Evolutionary conservation across 2,888 invertebrate genomes (phyloP), one percentile per base, ranked within the genome.

Genomic region (Eilema caniola): DNA sequence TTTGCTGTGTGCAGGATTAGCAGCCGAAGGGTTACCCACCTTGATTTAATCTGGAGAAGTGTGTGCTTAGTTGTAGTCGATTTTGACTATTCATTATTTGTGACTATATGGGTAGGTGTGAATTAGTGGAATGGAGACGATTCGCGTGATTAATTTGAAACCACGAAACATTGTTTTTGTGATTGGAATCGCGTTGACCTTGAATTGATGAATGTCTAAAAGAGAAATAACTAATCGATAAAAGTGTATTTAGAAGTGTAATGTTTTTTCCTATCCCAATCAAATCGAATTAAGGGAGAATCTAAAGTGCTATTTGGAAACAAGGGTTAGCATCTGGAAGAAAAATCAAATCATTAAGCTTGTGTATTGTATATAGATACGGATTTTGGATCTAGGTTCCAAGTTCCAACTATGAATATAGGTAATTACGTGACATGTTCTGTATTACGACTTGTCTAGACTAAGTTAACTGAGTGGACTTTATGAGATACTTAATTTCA

Each of bases 1-100:
- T 89, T 87, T 86, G 85, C 89, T 85, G 85, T 78, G 75, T 75
- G 68, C 73, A 72, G 80, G 81, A 83, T 84, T 81, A 82, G 82
- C 80, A 74, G 72, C 67, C 71, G 73, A 71, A 80, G 74, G 78
- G 82, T 81, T 83, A 72, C 31, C 57, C 67, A 61, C 81, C 76
- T 81, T 82, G 83, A 81, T 82, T 82, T 76, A 75, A 83, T 76
- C 79, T 77, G 64, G 57, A 77, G 63, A 69, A 75, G 73, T 79
- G 71, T 71, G 65, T 74, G 60, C 66, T 77, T 68, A 66, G 66
- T 70, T 62, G 24, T 31, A 56, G 66, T 70, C 67, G 62, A 81
- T 76, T 71, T 67, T 37, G 28, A 37, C 53, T 33, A 67, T 67
- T 71, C 10, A 28, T 11, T 74, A 62, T 67, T 62, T 70, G 62